phyloP scores from a whole-genome alignment of 2,888 invertebrate genomes.

The Stenoptilia bipunctidactyla region DNA sequence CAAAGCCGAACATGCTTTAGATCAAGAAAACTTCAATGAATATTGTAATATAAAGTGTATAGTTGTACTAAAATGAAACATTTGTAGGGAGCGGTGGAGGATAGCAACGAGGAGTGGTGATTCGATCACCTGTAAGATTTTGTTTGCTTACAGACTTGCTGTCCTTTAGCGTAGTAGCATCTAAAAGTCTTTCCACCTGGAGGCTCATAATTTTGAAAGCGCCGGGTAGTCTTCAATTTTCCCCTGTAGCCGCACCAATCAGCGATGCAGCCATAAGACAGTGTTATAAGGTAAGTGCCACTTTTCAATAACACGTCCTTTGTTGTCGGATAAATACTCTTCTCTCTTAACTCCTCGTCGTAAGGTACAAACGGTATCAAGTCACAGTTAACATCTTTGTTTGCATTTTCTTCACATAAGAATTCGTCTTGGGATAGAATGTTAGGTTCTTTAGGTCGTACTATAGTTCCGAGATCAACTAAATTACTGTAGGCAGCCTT shows the following conservation, averaged over 20 bases:
- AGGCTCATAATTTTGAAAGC: conserved; percentile 21
- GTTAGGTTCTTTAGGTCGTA: conserved; percentile 35
- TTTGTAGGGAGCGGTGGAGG: too few species aligned
- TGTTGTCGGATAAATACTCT: conserved; percentile 24
- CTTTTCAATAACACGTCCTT: conserved; percentile 39
- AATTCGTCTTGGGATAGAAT: conserved; percentile 52
- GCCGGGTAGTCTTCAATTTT: conserved; percentile 20
- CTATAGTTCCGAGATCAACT: conserved; percentile 38
- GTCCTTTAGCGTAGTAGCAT: conserved; percentile 45
- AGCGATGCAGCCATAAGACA: conserved; percentile 32
- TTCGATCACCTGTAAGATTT: too few species aligned
- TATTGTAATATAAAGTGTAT: too few species aligned
- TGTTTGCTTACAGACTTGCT: conserved; percentile 29
- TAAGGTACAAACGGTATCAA: conserved; percentile 39
- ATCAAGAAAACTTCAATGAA: too few species aligned
- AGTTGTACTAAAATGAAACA: too few species aligned
- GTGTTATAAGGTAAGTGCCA: conserved; percentile 25
- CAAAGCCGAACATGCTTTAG: too few species aligned
- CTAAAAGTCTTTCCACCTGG: conserved; percentile 46
- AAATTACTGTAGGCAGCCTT: conserved; percentile 34
- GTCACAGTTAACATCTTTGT: conserved; percentile 37
- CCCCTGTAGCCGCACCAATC: conserved; percentile 50
- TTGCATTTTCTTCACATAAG: conserved; percentile 40
- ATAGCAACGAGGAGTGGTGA: too few species aligned
- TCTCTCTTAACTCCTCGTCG: conserved; percentile 28